Percentiles rank a stretch among this genome's conserved stretches.
Evolutionary conservation across 2,888 invertebrate genomes (phyloP).

Genomic region (Ochropleura leucogaster): DNA sequence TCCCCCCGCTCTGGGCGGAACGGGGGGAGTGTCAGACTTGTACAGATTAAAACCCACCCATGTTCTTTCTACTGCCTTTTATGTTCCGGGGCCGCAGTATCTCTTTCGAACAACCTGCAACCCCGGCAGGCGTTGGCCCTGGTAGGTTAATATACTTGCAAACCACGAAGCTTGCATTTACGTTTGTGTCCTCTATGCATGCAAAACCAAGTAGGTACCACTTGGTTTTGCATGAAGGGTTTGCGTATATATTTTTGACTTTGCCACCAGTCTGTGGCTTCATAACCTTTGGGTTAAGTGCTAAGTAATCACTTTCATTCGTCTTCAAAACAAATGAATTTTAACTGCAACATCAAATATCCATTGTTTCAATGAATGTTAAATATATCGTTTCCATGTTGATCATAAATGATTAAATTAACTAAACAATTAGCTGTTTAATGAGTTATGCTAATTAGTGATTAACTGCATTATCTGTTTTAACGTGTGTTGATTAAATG

Average conservation of each 20-base stretch:
- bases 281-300: not conserved
- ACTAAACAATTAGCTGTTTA: slow-evolving; percentile 1
- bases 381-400: not conserved
- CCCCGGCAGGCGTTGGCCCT: too few species aligned
- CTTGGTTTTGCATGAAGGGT: not conserved
- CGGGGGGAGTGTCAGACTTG: too few species aligned
- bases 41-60: too few species aligned
- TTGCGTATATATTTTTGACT: not conserved
- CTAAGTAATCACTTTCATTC: not conserved
- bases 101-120: too few species aligned
- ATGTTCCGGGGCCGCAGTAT: too few species aligned
- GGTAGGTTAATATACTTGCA: too few species aligned
- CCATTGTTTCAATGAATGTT: not conserved
- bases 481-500: not conserved
- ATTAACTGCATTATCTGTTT: slow-evolving; percentile 9
- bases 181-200: too few species aligned
- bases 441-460: slow-evolving; percentile 19
- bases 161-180: too few species aligned
- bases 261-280: not conserved
- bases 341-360: not conserved
- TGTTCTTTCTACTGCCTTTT: too few species aligned
- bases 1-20: too few species aligned
- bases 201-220: too few species aligned
- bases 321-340: not conserved
- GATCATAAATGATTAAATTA: slow-evolving; percentile 8